Conservation (phyloP, 1,140 invertebrate genomes). For the Drosophila sulfurigaster region DNA sequence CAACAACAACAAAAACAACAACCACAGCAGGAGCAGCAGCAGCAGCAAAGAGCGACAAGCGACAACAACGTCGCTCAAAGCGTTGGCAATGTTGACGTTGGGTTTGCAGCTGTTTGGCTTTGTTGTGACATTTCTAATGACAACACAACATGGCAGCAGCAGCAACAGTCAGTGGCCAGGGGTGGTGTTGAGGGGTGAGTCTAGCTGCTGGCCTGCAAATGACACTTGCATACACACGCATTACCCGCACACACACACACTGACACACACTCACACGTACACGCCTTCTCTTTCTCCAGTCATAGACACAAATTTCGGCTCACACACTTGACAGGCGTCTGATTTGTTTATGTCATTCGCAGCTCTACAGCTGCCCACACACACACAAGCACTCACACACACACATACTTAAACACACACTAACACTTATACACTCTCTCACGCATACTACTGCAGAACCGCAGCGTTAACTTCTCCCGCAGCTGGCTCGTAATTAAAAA, state of each 20-base stretch:
- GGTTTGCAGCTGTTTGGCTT: conserved; percentile 75
- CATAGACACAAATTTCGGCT: conserved; percentile 51
- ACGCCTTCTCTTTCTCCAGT: background rate
- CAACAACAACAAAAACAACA: conserved; percentile 2
- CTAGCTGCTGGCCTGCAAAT: conserved; percentile 61
- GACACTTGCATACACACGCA: conserved; percentile 60
- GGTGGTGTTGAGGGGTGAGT: conserved; percentile 3
- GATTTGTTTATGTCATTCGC: conserved; percentile 83
- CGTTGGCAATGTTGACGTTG: conserved; percentile 59
- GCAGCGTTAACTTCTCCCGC: conserved; percentile 38
- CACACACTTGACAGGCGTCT: conserved; percentile 76
- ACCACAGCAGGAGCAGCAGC: conserved; percentile 2
- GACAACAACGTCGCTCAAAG: conserved; percentile 37
- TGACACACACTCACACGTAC: conserved; percentile 18
- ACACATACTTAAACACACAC: background rate
- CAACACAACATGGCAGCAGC: conserved; percentile 48
- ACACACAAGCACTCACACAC: conserved; percentile 34
- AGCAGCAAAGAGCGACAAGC: conserved; percentile 11
- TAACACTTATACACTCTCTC: conserved; percentile 12
- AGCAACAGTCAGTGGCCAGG: background rate
- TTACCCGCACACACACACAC: conserved; percentile 25
- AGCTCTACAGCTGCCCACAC: conserved; percentile 78
- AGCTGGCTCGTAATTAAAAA: conserved; percentile 75
- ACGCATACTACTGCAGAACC: conserved; percentile 17
- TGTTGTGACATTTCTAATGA: conserved; percentile 83